Evolutionary conservation across 1,140 invertebrate genomes (phyloP), one percentile per base, ranked within the genome.

Genomic region (Formica exsecta): DNA sequence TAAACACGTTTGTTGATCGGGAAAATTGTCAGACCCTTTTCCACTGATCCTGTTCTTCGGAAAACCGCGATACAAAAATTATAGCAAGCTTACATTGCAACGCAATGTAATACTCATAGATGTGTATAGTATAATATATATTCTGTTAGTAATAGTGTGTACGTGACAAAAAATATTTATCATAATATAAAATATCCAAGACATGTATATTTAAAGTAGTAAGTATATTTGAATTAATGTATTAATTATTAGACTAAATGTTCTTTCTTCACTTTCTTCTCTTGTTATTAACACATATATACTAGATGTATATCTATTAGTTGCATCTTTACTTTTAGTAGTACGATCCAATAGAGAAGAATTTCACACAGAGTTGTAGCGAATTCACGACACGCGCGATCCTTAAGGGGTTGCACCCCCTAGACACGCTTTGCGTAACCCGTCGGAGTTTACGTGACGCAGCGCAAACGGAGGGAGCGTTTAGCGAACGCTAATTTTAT

Each of bases 401-500:
- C 29, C 29, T 83, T 83, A 83, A 73, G 29, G 79, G 54, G 68
- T 83, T 73, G 57, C 44, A 73, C 66, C 51, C 68, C 38, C 68
- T 73, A 38, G 32, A 61, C 13, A 81, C 29, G 54, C 68, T 36
- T 83, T 54, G 79, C 79, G 61, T 38, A 83, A 83, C 54, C 25
- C 51, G 66, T 73, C 48, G 48, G 48, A 73, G 70, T 73, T 73
- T 73, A 51, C 48, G 48, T 51, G 48, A 38, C 66, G 75, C 75
- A 36, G 61, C 22, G 41, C 59, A 25, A 65, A 64, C 29, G 71
- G 25, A 44, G 59, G 32, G 57, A 59, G 41, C 25, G 29, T 32
- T 32, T 48, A 59, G 61, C n/a, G 59, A 62, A 85, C 81, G 32
- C 70, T 90, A 90, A 90, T 90, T 90, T 90, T 90, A 90, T 90